phyloP scores from a whole-genome alignment of 1,140 invertebrate species.

The Luehdorfia chinensis region DNA sequence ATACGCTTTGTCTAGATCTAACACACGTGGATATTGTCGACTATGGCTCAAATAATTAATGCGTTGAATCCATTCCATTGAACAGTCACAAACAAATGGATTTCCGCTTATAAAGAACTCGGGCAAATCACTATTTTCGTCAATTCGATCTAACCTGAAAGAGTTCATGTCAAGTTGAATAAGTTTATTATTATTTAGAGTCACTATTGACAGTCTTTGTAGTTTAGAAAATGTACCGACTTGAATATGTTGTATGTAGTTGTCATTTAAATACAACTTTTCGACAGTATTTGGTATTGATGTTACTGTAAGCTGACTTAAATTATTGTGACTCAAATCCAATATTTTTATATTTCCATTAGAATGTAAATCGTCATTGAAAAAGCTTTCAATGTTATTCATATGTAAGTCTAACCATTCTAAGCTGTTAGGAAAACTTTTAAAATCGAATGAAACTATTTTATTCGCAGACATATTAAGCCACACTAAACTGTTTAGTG shows the following conservation, averaged over 20 bases:
- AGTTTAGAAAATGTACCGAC: conserved; percentile 86
- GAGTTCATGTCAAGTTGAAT: conserved; percentile 84
- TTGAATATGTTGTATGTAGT: conserved; percentile 83
- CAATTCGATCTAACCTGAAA: conserved; percentile 82
- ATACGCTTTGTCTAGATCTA: conserved; percentile 90
- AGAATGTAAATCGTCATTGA: conserved; percentile 57
- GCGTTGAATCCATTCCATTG: conserved; percentile 90
- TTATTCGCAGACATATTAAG: conserved; percentile 85
- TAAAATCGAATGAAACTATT: conserved; percentile 82
- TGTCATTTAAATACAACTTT: conserved; percentile 86
- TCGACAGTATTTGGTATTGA: conserved; percentile 86
- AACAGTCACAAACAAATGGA: conserved; percentile 89
- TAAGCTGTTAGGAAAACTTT: conserved; percentile 80
- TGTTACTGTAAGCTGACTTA: conserved; percentile 81
- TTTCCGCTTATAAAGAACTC: conserved; percentile 89
- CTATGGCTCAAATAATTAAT: conserved; percentile 84
- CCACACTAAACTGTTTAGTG: conserved; percentile 82
- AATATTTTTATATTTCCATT: conserved; percentile 83
- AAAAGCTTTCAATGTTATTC: conserved; percentile 78
- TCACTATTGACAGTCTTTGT: conserved; percentile 83
- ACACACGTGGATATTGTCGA: conserved; percentile 88
- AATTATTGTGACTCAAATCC: conserved; percentile 85
- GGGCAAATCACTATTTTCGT: conserved; percentile 81
- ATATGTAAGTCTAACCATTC: conserved; percentile 85
- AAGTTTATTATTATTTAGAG: conserved; percentile 86